Evolutionary conservation across 2,797 vertebrate genomes (phyloP), one percentile per base, ranked within the genome.

Genomic region (Catostomus latipinnis): DNA sequence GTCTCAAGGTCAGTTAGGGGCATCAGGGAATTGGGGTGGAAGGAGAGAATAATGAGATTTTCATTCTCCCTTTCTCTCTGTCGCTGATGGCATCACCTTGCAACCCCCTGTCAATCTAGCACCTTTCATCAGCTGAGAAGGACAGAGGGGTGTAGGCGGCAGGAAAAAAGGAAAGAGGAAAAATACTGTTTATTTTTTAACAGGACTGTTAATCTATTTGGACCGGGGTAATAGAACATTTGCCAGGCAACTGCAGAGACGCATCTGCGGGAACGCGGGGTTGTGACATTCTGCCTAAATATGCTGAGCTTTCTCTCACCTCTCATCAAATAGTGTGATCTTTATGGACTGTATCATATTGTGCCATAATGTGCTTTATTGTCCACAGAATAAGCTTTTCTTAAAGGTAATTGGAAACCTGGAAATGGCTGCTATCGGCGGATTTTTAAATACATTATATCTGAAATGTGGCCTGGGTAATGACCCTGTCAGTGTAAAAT

Each of bases 291-390:
- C 93, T 91, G 93, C 92, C 93, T 95, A 96, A 98, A 98, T 98
- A 94, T 98, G 97, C 97, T 98, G 97, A 98, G 96, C 96, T 97
- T 96, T 98, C 94, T 94, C 96, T 96, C 96, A 96, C 96, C 96
- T 96, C 96, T 96, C 97, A 97, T 98, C 97, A 98, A 97, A 97
- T 95, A 96, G 94, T 93, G 95, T 96, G 96, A 97, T 99, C 97
- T 99, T 99, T 98, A 99, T 98, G 97, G 98, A 96, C 98, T 98
- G 98, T 97, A 98, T 99, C 97, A 98, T 98, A 99, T 98, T 98
- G 98, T 98, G 96, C 95, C 93, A 94, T 99, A 99, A 99, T 98
- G 96, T 98, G 97, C 96, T 99, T 99, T 98, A 99, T 99, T 98
- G 97, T 98, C 96, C 98, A 98, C 97, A 98, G 97, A 98, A 99